phyloP scores from a whole-genome alignment of 92 coral and sea anemone species.

The Chrysogorgia sp. region DNA sequence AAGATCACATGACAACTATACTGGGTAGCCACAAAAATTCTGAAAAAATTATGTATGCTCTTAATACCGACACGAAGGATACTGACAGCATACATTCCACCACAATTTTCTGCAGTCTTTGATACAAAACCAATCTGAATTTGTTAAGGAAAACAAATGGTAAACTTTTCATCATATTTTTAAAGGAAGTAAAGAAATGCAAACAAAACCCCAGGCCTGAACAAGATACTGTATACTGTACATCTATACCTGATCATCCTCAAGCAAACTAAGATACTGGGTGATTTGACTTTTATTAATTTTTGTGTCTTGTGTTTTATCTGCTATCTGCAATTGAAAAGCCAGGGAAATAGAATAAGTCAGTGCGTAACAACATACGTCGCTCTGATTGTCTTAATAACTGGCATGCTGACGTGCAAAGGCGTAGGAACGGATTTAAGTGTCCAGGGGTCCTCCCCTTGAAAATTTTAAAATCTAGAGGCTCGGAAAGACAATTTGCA shows the following conservation, averaged over 20 bases:
- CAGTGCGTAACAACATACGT: too few relatives aligned
- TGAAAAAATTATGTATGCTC: too few relatives aligned
- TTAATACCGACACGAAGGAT: conserved; percentile 64
- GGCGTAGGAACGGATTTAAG: too few relatives aligned
- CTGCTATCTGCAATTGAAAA: conserved; percentile 54
- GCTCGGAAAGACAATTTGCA: too few relatives aligned
- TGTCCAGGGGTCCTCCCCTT: too few relatives aligned
- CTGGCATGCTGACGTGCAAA: too few relatives aligned
- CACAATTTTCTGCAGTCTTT: conserved; percentile 80
- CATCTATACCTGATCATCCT: conserved; percentile 72
- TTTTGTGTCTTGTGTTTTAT: conserved; percentile 49
- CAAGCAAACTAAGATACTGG: conserved; percentile 75
- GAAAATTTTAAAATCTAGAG: too few relatives aligned
- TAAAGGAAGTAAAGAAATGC: too few relatives aligned
- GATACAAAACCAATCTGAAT: conserved; percentile 72
- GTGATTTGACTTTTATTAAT: conserved; percentile 69
- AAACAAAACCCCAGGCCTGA: neutral
- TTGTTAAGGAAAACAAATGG: neutral
- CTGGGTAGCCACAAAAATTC: too few relatives aligned
- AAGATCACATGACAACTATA: too few relatives aligned
- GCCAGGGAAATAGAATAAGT: neutral
- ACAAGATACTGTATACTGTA: neutral
- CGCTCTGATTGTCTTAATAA: too few relatives aligned
- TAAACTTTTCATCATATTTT: neutral
- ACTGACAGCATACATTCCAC: conserved; percentile 90